Conservation (phyloP, 2,113 vertebrate species). For the Xiphophorus maculatus region DNA sequence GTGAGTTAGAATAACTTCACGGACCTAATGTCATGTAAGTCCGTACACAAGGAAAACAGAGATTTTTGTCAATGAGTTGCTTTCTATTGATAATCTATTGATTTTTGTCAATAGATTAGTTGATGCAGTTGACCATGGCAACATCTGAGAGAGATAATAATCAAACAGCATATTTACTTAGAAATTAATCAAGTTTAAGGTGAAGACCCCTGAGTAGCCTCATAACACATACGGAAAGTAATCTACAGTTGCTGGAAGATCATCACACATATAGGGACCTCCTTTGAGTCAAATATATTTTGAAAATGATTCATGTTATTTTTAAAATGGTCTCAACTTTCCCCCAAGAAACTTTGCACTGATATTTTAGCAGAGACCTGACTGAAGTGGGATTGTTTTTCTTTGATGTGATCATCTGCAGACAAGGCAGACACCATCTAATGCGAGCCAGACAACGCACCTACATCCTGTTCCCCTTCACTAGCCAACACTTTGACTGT, state of each 20-base stretch:
- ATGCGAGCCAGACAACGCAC: constrained; percentile 54
- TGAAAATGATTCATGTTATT: constrained; percentile 23
- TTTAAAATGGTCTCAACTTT: constrained; percentile 32
- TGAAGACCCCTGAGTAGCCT: constrained; percentile 19
- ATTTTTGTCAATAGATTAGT: constrained; percentile 36
- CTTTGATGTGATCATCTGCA: constrained; percentile 64
- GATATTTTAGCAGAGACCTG: constrained; percentile 40
- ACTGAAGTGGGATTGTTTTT: constrained; percentile 68
- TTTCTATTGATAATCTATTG: not conserved
- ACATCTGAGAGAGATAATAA: constrained; percentile 52
- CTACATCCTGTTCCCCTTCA: constrained; percentile 55
- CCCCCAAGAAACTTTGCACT: constrained; percentile 15
- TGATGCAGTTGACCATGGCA: constrained; percentile 39
- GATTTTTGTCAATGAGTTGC: constrained; percentile 55
- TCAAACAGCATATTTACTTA: constrained; percentile 62
- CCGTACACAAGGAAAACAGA: constrained; percentile 41
- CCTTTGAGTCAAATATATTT: constrained; percentile 21
- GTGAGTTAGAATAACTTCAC: constrained; percentile 66
- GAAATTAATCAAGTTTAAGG: constrained; percentile 58
- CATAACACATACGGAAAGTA: constrained; percentile 29
- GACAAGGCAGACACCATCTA: constrained; percentile 38
- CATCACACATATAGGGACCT: constrained; percentile 32
- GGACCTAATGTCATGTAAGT: constrained; percentile 58
- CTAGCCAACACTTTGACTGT: constrained; percentile 24
- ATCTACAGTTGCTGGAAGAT: constrained; percentile 38